A percentile compares a stretch with the other conserved stretches of the same genome.
Conservation (phyloP, 2,888 invertebrate genomes). For the Neocrepidodera transversa region DNA sequence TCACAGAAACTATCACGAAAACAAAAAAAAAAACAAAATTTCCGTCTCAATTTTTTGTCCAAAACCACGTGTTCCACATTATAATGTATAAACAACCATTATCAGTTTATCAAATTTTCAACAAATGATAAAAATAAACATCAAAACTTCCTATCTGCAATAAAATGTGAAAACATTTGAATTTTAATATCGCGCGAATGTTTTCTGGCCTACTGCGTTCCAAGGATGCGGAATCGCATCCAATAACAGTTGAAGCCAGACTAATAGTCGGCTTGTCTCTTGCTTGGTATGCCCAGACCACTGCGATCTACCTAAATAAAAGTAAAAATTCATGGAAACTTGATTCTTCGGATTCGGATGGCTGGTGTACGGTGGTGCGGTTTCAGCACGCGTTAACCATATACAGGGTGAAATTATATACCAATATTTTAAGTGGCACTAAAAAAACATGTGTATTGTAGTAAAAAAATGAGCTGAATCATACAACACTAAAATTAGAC, state of each 20-base stretch:
- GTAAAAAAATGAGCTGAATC: too few species aligned
- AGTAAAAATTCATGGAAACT: constrained; percentile 15
- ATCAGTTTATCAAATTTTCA: constrained; percentile 7
- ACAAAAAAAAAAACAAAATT: too few species aligned
- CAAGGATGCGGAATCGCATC: background rate
- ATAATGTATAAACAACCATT: constrained; percentile 4
- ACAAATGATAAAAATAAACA: constrained; percentile 6
- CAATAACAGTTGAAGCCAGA: constrained; percentile 1
- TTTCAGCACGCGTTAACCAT: background rate
- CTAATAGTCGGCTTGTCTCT: constrained; percentile 4
- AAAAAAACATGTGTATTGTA: too few species aligned
- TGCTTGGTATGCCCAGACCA: constrained; percentile 1
- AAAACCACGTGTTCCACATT: constrained; percentile 4
- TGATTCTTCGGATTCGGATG: constrained; percentile 4
- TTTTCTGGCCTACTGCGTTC: background rate
- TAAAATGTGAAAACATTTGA: background rate
- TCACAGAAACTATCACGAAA: background rate
- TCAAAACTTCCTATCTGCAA: background rate
- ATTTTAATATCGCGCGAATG: background rate
- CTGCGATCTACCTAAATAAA: constrained; percentile 5
- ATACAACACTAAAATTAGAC: too few species aligned
- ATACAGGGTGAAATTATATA: too few species aligned
- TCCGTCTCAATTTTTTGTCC: too few species aligned
- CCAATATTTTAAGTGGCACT: too few species aligned
- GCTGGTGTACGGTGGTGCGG: constrained; percentile 1